phyloP scores from a whole-genome alignment of 2,888 invertebrate genomes.

The Eristalis arbustorum region DNA sequence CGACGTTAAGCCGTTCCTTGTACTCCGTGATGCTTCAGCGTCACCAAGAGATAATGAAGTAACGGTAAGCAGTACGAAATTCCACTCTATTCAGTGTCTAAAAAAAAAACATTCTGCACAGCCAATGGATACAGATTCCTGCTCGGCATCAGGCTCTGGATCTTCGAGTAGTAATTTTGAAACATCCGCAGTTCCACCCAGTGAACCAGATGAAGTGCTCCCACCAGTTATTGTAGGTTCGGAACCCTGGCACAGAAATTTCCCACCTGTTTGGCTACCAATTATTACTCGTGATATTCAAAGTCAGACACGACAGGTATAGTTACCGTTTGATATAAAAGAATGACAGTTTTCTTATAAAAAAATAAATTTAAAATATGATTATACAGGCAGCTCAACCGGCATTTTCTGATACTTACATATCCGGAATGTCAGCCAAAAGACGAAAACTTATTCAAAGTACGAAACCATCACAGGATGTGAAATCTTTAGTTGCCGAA shows the following conservation, averaged over 20 bases:
- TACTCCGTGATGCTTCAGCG: constrained; percentile 27
- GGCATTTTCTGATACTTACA: constrained; percentile 93
- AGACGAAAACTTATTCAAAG: constrained; percentile 87
- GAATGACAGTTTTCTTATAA: constrained; percentile 66
- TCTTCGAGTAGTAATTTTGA: constrained; percentile 52
- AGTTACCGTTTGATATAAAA: neutral
- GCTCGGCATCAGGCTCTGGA: constrained; percentile 48
- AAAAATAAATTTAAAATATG: constrained; percentile 71
- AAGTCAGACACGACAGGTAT: constrained; percentile 84
- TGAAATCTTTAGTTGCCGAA: constrained; percentile 76
- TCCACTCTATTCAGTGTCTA: neutral
- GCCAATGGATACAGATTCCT: constrained; percentile 81
- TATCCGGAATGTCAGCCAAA: constrained; percentile 93
- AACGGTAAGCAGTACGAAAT: constrained; percentile 21
- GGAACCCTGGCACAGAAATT: constrained; percentile 84
- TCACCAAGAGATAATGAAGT: constrained; percentile 47
- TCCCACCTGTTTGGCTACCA: constrained; percentile 91
- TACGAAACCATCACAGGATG: constrained; percentile 76
- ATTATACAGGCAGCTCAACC: constrained; percentile 78
- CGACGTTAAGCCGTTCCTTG: constrained; percentile 49
- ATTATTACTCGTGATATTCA: constrained; percentile 91
- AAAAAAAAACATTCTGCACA: constrained; percentile 17
- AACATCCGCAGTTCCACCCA: constrained; percentile 73
- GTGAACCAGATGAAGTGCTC: constrained; percentile 77
- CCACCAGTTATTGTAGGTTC: constrained; percentile 82